Evolutionary conservation across 2,113 vertebrate species (phyloP).

Genomic region (Chloropsis hardwickii): DNA sequence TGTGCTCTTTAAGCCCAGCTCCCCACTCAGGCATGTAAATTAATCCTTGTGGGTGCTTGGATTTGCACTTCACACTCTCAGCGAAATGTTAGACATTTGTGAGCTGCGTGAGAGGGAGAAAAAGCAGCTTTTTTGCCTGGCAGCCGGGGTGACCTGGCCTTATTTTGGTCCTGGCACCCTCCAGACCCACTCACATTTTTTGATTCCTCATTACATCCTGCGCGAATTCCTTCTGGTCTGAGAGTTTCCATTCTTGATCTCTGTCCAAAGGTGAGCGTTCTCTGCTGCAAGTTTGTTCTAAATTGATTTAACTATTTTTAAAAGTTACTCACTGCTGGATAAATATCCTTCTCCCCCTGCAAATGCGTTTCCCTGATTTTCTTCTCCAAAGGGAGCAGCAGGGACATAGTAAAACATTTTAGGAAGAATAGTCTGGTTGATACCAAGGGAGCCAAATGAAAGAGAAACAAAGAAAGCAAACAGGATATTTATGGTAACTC

Average conservation of each 20-base stretch:
- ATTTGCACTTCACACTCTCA: constrained; percentile 19
- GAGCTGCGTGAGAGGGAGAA: not conserved
- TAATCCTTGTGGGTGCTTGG: not conserved
- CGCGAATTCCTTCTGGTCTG: constrained; percentile 45
- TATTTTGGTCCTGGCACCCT: not conserved
- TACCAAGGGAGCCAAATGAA: constrained; percentile 36
- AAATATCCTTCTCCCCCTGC: constrained; percentile 23
- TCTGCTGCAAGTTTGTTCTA: constrained; percentile 1
- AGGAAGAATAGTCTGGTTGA: constrained; percentile 17
- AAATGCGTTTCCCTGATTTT: constrained; percentile 1
- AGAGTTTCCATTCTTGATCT: constrained; percentile 60
- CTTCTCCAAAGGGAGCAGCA: not conserved
- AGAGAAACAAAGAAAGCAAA: constrained; percentile 53
- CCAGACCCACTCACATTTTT: not conserved
- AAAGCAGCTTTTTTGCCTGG: not conserved
- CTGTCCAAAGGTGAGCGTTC: constrained; percentile 17
- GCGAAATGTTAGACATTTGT: not conserved
- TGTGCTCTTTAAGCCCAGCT: not conserved
- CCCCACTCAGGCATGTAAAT: not conserved
- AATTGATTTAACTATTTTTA: constrained; percentile 57
- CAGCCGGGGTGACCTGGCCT: not conserved
- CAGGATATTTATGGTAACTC: constrained; percentile 54
- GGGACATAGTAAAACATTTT: not conserved
- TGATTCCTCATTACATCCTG: constrained; percentile 34
- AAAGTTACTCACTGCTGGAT: constrained; percentile 16